Base-by-base conservation (phyloP, 30 jellyfish, hydroid and myxozoan species). In the Aurelia aurita region DNA sequence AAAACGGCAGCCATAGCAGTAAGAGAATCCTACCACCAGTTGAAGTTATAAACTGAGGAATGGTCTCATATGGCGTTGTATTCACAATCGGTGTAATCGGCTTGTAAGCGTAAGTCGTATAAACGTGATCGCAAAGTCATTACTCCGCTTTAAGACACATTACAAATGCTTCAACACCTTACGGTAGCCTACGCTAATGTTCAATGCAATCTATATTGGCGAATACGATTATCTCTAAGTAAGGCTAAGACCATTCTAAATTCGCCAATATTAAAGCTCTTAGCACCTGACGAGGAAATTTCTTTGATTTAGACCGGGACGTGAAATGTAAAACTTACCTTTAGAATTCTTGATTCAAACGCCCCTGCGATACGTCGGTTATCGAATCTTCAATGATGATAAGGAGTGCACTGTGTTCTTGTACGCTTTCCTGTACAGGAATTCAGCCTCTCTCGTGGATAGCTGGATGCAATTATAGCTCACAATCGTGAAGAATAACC, bases 381-480 rank as follows among this genome's bases (percentile, higher is more conserved):
- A 55, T 55, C 67, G 1, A 35, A 67, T 72, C 72, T 22, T 26
- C 20, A 49, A 9, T 16, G 59, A 53, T 47, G 67, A 55, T 55
- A 55, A 55, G 67, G 58, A 43, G 58, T 72, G 72, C 51, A 22
- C 19, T 68, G 14, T 68, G 58, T 31, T 72, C 85, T 47, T 55
- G 72, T 15, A 46, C 23, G 5, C 71, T 49, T 45, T 22, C 29
- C 55, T 27, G 58, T 72, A 54, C 74, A 49, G 97, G 97, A 89
- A 89, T 89, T 88, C 86, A 80, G 89, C 86, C 89, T 70, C 80
- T 43, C 87, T 66, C 90, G 34, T 29, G 64, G 97, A 74, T 74
- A 5, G 97, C 82, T 80, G 84, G 81, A 81, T 80, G 92, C 93
- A 89, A 89, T 89, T 89, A 89, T 28, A 72, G 75, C 87, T 80